These are phyloP conservation scores for Oxygymnocypris stewartii DNA, from an alignment of 2,113 vertebrate species.

Conservation along the genomic window DNA sequence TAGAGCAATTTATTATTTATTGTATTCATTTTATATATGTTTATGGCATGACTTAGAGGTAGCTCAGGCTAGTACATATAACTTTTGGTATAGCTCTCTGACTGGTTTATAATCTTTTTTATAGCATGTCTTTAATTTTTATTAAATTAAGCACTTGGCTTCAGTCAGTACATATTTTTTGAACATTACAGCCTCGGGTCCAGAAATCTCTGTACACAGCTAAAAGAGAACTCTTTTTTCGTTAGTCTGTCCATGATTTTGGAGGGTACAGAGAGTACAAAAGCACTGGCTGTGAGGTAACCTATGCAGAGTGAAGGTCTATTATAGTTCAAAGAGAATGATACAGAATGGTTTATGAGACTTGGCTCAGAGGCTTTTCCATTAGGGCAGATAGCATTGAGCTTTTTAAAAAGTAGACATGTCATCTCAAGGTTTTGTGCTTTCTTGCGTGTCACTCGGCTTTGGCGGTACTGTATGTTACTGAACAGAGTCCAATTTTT, in stretches of 20 bases:
- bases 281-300: constrained; percentile 50
- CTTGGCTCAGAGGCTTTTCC: constrained; percentile 54
- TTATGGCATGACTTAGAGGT: not conserved
- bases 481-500: constrained; percentile 32
- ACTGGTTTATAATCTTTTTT: not conserved
- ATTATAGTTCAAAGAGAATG: constrained; percentile 60
- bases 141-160: constrained; percentile 5
- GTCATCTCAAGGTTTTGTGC: constrained; percentile 48
- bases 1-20: not conserved
- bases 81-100: not conserved
- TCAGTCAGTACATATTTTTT: not conserved
- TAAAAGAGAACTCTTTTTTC: constrained; percentile 30
- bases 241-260: constrained; percentile 21
- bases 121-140: not conserved
- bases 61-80: not conserved
- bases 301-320: constrained; percentile 51
- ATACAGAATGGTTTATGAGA: constrained; percentile 55
- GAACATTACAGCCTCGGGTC: not conserved
- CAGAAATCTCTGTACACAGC: constrained; percentile 8
- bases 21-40: not conserved
- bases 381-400: constrained; percentile 52
- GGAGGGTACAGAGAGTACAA: constrained; percentile 48
- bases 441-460: constrained; percentile 31
- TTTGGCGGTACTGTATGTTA: constrained; percentile 13
- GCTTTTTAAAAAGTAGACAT: constrained; percentile 55